Evolutionary conservation across 2,888 invertebrate species (phyloP), one percentile per base, ranked within the genome.

Genomic region (Scaptomyza reducta): DNA sequence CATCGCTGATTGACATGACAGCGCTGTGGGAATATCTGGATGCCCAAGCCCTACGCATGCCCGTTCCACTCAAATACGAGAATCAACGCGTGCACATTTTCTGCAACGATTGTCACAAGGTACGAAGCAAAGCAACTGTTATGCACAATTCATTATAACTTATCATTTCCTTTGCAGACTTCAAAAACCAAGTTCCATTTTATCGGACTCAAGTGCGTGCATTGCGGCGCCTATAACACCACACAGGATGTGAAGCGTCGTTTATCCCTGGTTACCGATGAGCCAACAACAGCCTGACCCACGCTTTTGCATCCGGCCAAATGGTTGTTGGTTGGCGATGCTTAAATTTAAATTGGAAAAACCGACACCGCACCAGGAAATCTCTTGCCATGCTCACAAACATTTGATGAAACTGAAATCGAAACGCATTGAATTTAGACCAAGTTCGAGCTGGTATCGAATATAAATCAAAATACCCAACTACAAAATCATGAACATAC

Each of bases 61-160:
- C 96, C 6, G 96, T 97, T 95, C 97, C 97, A 0, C 93, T 94
- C 0, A 96, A 96, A 85, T 97, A 97, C 87, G 94, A 94, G 9
- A 94, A 96, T 90, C 95, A 95, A 89, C 94, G 95, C 84, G 95
- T 96, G 18, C 95, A 96, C 61, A 96, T 97, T 87, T 93, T 97
- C 9, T 98, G 98, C 93, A 96, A 96, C 91, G 98, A 98, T 92
- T 98, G 98, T 91, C 97, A 97, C 91, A 95, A 96, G 94, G 97
- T 96, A 13, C 22, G 13, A 13, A 6, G 6, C 1, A 18, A 18
- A 18, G 2, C 5, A 1, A 3, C 6, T 14, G 31, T 13, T 9
- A 25, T 45, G 0, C n/a, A 5, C 2, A n/a, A 14, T 6, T 16
- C 6, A 46, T n/a, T 0, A 44, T 13, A 5, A 6, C 7, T 9